These are phyloP conservation scores for Microchirus variegatus DNA, from an alignment of 2,797 vertebrate genomes.

Conservation along the genomic window DNA sequence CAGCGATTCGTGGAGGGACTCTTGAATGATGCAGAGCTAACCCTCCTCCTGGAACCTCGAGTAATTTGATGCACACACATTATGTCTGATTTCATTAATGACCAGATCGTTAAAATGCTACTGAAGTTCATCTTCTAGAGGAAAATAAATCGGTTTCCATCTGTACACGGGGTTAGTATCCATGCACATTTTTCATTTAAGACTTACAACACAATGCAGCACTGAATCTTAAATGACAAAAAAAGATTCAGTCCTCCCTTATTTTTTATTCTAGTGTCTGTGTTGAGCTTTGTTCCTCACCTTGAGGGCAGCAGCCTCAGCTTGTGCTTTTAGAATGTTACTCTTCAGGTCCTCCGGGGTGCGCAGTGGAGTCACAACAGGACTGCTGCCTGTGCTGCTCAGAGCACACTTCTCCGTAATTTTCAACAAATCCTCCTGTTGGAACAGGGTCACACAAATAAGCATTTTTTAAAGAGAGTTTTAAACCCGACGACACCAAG, in stretches of 20 bases:
- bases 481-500: too few relatives aligned
- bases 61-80: too few relatives aligned
- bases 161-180: background rate
- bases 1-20: too few relatives aligned
- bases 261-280: background rate
- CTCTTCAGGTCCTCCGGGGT: conserved; percentile 90
- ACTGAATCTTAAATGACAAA: background rate
- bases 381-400: conserved; percentile 85
- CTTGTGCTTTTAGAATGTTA: conserved; percentile 95
- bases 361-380: conserved; percentile 70
- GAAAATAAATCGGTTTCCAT: too few relatives aligned
- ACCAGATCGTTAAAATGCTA: too few relatives aligned
- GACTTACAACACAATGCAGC: background rate
- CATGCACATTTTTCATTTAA: background rate
- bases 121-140: too few relatives aligned
- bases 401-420: conserved; percentile 89
- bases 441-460: background rate
- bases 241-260: too few relatives aligned
- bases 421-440: conserved; percentile 90
- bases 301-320: conserved; percentile 86
- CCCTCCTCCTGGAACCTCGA: too few relatives aligned
- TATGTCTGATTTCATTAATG: too few relatives aligned
- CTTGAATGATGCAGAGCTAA: too few relatives aligned
- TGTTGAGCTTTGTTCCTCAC: conserved; percentile 59
- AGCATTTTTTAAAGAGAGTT: too few relatives aligned